Base-by-base conservation (phyloP, 2,113 vertebrate species). In the Turdus rufiventris region DNA sequence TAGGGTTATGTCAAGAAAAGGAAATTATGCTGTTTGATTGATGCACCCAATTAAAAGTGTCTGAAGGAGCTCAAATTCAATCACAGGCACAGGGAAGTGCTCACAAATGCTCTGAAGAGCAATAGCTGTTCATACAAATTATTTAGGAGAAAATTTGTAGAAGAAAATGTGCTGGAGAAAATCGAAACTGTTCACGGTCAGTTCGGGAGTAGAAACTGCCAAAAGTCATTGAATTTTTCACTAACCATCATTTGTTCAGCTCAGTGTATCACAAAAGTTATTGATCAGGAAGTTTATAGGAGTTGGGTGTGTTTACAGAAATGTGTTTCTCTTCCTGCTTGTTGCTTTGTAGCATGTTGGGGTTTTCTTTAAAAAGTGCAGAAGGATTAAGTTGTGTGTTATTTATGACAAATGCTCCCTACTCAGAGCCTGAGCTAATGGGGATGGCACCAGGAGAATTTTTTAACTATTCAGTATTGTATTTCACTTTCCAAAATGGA, bases 221-320 rank as follows among this genome's bases (percentile, higher is more conserved):
- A 60, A 50, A 88, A 87, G 50, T 75, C 53, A 18, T 61, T 94
- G 78, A 94, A 91, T 94, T 91, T 87, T 94, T 92, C 86, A 94
- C 43, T 45, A 72, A n/a, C 43, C 28, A 23, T 78, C 36, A 21
- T 91, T 92, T 84, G 68, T 67, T 75, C 61, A 78, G 40, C 48
- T 82, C 34, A 7, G 25, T 6, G 70, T 60, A 57, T 48, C 78
- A 84, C 86, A 72, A n/a, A 90, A 87, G 54, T 72, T 86, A 94
- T 87, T 65, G 93, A 89, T 85, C 33, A 71, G 61, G 53, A 81
- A 67, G 40, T 63, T 91, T 47, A 40, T 47, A 51, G 83, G 25
- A 78, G 31, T 14, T 72, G 70, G 40, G 28, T 85, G 36, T 58
- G 54, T 92, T 85, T 85, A 68, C 9, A 11, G 80, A 85, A 86